A percentile compares a stretch with the other conserved stretches of the same genome.
phyloP scores from a whole-genome alignment of 2,888 invertebrate species.

The Lasioglossum zephyrum region DNA sequence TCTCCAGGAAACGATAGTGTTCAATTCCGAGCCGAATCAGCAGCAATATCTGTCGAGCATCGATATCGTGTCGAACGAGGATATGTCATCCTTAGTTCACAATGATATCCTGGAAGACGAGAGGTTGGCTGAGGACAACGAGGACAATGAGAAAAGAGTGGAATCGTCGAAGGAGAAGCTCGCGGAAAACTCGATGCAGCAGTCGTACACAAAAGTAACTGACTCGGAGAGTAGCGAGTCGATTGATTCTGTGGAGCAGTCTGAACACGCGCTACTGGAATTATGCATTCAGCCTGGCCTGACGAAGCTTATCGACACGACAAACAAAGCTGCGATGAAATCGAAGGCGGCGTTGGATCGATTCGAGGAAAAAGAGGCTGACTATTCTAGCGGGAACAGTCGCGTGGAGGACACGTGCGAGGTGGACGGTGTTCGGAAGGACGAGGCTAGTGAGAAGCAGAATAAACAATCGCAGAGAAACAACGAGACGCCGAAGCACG shows the following conservation, averaged over 20 bases:
- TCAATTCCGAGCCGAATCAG: constrained; percentile 39
- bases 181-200: constrained; percentile 46
- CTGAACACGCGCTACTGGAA: constrained; percentile 77
- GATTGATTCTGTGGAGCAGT: constrained; percentile 79
- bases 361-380: neutral
- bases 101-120: constrained; percentile 43
- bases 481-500: constrained; percentile 42
- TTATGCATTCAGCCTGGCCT: constrained; percentile 73
- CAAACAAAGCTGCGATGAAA: constrained; percentile 16
- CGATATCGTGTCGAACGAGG: constrained; percentile 48
- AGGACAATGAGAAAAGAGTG: no score
- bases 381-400: neutral
- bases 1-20: constrained; percentile 43
- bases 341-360: neutral
- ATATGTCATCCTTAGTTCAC: constrained; percentile 46
- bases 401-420: constrained; percentile 28
- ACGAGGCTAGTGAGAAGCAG: constrained; percentile 4
- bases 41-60: constrained; percentile 54
- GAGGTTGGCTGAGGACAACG: constrained; percentile 9
- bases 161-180: neutral
- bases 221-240: constrained; percentile 77
- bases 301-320: constrained; percentile 56
- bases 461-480: constrained; percentile 32
- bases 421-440: constrained; percentile 37
- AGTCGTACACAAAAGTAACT: constrained; percentile 58